Evolutionary conservation across 2,113 vertebrate species (phyloP), one percentile per base, ranked within the genome.

Genomic region (Xerus inauris): DNA sequence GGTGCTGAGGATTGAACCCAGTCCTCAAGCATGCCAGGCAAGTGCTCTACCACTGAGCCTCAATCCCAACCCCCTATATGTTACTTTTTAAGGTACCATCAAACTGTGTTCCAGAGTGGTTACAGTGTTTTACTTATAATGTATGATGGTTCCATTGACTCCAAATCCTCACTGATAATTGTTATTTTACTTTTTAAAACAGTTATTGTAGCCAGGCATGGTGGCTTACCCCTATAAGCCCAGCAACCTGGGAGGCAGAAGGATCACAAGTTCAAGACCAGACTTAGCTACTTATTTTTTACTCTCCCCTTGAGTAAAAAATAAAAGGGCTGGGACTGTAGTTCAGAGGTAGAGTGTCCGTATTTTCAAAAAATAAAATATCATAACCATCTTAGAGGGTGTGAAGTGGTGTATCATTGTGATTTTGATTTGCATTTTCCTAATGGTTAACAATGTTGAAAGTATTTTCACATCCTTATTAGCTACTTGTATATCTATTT

Each of bases 351-450:
- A 57, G 54, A 57, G 54, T 57, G 20, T 20, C 54, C 54, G 20
- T 57, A 51, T 5, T 5, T 47, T 16, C 8, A 81, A 59, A 81
- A 81, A 79, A 54, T 35, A 67, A 51, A 92, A 1, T 20, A 57
- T 47, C 93, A 47, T n/a, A 88, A 65, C 42, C 22, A 51, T 84
- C 28, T 17, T 81, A 26, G 45, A 76, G 30, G 45, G 45, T 89
- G 5, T 77, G 45, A 91, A 96, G 32, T 88, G 47, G 40, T 89
- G 24, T 71, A 54, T 82, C 54, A 45, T 22, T 96, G 69, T 87
- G 75, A 77, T 49, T 91, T 91, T 91, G 69, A 47, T 88, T 77
- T 94, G 16, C 57, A 85, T 95, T 89, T 94, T 35, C 40, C 90
- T 79, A 65, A 54, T 95, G 65, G 62, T 95, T 87, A 91, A 84